Conservation (phyloP, 1,140 invertebrate genomes). For the Drosophila burlai region DNA sequence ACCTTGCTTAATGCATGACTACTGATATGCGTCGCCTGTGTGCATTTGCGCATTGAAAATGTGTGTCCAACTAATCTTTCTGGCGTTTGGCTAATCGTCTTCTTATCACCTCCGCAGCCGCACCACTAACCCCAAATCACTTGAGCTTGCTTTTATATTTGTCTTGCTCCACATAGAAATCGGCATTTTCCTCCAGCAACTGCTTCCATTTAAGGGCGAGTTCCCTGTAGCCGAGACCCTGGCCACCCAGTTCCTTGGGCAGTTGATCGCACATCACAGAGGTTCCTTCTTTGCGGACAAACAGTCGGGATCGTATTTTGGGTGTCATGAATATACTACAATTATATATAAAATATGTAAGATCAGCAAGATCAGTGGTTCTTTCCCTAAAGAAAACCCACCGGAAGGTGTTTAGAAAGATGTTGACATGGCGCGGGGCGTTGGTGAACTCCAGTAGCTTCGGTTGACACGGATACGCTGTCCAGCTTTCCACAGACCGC, state of each 20-base stretch:
- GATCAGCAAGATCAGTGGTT: not conserved
- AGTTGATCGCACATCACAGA: conserved; percentile 86
- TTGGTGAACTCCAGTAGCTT: conserved; percentile 90
- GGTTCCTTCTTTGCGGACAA: conserved; percentile 85
- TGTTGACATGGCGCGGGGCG: conserved; percentile 89
- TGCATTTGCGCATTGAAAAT: conserved; percentile 53
- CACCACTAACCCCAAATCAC: conserved; percentile 49
- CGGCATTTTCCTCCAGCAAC: conserved; percentile 85
- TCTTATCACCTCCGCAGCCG: conserved; percentile 53
- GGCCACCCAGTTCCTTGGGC: conserved; percentile 88
- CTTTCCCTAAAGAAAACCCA: conserved; percentile 37
- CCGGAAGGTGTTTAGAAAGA: conserved; percentile 89
- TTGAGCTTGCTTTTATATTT: conserved; percentile 86
- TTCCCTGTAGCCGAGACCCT: conserved; percentile 85
- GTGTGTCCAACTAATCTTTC: conserved; percentile 52
- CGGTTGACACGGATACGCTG: conserved; percentile 90
- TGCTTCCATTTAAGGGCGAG: conserved; percentile 87
- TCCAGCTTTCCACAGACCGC: conserved; percentile 88
- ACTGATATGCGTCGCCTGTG: conserved; percentile 18
- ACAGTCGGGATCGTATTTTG: conserved; percentile 88
- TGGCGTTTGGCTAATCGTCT: conserved; percentile 53
- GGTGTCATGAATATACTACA: conserved; percentile 88
- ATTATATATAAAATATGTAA: not conserved
- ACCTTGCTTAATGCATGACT: conserved; percentile 8
- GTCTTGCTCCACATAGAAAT: conserved; percentile 88